Base-by-base conservation (phyloP, 64 coral and sea anemone genomes). In the Actinia tenebrosa region DNA sequence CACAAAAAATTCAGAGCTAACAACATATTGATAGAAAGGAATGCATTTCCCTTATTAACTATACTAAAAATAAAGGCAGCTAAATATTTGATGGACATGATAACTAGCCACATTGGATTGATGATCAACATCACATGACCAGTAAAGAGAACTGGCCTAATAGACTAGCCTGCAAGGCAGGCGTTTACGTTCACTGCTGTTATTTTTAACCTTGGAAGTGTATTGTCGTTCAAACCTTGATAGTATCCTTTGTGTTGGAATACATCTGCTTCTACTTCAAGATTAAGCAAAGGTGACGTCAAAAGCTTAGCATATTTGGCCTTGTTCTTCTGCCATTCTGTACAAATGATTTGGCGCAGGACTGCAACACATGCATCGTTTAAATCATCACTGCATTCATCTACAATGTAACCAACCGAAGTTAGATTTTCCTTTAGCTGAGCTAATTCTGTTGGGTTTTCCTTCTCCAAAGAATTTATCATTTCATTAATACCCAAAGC, bases 261-360 rank as follows among this genome's bases (percentile, higher is more conserved):
- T 22, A 54, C 47, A 20, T 87, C 84, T 47, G 90, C 90, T 60
- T 92, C 90, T 83, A 69, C 62, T 75, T 42, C 26, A 82, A 92
- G 87, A 45, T 86, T 66, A 9, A 92, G 47, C 85, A 92, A 82
- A 56, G 79, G 85, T 60, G 90, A 87, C 18, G 80, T 80, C 84
- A 92, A 75, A 16, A 92, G 78, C 61, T 87, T 87, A 53, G 60
- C 25, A 53, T 92, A 92, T 59, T 87, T 86, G n/a, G 82, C 85
- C 50, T 87, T 86, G 20, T 86, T 68, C 18, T 86, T 59, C 23
- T 87, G 53, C 90, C 90, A 92, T 69, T 92, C 90, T 59, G 79
- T 50, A 23, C 90, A 87, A 54, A 92, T 87, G 44, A 92, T 53
- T 45, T 87, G 77, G 37, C 79, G 90, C 45, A 92, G 44, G 43